Conservation (phyloP, 2,113 vertebrate species). For the Microcebus jonahi region DNA sequence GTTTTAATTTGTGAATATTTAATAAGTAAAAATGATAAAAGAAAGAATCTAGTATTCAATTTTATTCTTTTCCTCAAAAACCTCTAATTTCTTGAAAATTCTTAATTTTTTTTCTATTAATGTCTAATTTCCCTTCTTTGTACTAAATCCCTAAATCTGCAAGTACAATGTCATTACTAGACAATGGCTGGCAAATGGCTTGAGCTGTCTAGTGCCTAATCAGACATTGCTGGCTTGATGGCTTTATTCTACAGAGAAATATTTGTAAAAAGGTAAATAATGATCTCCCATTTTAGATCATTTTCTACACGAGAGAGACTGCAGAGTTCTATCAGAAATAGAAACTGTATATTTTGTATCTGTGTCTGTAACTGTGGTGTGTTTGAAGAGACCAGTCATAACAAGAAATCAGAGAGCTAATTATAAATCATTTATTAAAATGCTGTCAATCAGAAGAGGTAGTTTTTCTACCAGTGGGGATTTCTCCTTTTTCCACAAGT, state of each 20-base stretch:
- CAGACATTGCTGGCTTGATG: conserved; percentile 37
- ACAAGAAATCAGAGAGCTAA: conserved; percentile 73
- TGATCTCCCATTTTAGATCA: conserved; percentile 62
- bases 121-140: not conserved
- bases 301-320: conserved; percentile 73
- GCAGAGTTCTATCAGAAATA: conserved; percentile 2
- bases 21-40: not conserved
- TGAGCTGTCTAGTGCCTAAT: conserved; percentile 51
- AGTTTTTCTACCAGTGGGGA: conserved; percentile 68
- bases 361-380: conserved; percentile 39
- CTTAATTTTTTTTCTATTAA: not conserved
- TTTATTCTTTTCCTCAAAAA: not conserved
- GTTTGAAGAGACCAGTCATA: conserved; percentile 67
- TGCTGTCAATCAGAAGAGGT: conserved; percentile 70
- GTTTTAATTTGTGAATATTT: conserved; percentile 34
- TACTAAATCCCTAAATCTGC: not conserved
- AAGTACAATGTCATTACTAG: not conserved
- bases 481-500: conserved; percentile 78
- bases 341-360: conserved; percentile 54
- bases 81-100: not conserved
- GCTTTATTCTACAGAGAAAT: conserved; percentile 71
- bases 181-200: conserved; percentile 29
- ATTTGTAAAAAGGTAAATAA: conserved; percentile 66
- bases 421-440: conserved; percentile 82
- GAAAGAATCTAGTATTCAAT: not conserved